Evolutionary conservation across 1,140 invertebrate species (phyloP).

Genomic region (Fopius arisanus): DNA sequence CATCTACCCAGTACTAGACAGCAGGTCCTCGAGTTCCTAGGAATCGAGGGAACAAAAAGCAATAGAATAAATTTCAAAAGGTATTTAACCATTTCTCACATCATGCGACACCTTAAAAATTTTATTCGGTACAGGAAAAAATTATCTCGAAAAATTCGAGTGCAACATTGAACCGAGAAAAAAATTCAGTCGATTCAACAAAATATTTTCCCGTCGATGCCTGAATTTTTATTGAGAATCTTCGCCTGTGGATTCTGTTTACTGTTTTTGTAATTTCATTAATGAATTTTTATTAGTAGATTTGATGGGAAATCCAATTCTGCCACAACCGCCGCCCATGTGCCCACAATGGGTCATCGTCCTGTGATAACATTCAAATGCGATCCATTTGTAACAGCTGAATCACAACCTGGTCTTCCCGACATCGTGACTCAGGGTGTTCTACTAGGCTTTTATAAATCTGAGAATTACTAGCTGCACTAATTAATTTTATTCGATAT

Average conservation of each 20-base stretch:
- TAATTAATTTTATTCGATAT: not conserved
- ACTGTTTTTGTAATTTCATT: conserved; percentile 2
- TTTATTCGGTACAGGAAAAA: conserved; percentile 24
- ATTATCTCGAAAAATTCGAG: no score
- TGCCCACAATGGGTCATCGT: conserved; percentile 44
- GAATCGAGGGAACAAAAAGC: conserved; percentile 46
- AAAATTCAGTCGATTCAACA: no score
- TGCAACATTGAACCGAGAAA: no score
- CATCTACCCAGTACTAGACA: conserved; percentile 57
- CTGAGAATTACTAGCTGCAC: conserved; percentile 36
- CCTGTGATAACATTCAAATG: conserved; percentile 60
- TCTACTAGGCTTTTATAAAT: conserved; percentile 59
- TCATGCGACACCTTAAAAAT: not conserved
- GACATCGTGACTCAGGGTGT: conserved; percentile 66
- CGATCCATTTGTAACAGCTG: conserved; percentile 54
- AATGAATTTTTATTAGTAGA: conserved; percentile 35
- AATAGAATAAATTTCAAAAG: conserved; percentile 41
- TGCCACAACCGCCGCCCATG: not conserved
- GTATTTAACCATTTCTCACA: conserved; percentile 37
- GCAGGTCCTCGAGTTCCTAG: conserved; percentile 62
- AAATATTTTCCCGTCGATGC: no score
- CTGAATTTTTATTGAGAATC: no score
- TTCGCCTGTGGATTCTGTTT: no score
- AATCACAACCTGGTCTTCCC: conserved; percentile 56
- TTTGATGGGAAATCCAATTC: conserved; percentile 36